Conservation (phyloP, 2,113 vertebrate genomes). For the Bombycilla garrulus region DNA sequence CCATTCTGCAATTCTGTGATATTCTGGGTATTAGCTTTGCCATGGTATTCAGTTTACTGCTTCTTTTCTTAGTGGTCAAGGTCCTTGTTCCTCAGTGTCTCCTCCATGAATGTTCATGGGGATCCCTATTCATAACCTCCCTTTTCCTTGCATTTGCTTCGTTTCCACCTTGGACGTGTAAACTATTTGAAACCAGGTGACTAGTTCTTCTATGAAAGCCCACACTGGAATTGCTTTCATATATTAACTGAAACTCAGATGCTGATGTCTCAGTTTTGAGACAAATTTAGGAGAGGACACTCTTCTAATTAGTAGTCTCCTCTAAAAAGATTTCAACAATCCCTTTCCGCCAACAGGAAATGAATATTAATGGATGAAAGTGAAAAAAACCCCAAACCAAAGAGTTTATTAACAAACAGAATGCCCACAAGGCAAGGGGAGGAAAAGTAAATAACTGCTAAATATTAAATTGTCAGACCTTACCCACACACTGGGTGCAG, state of each 20-base stretch:
- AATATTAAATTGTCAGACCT: neutral
- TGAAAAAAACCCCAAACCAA: neutral
- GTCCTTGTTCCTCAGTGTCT: neutral
- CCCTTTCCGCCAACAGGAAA: neutral
- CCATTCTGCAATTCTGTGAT: neutral
- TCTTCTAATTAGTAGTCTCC: neutral
- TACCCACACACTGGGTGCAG: neutral
- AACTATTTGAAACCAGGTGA: neutral
- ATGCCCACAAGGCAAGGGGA: neutral
- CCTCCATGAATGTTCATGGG: neutral
- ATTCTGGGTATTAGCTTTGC: neutral
- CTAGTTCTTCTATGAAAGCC: neutral
- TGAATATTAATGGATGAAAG: neutral
- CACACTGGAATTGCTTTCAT: neutral
- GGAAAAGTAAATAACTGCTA: neutral
- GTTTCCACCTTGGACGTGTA: neutral
- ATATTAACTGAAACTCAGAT: neutral
- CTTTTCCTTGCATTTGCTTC: neutral
- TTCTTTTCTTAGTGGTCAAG: neutral
- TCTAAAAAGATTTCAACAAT: neutral
- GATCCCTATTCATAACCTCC: neutral
- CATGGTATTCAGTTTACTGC: neutral
- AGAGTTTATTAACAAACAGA: neutral
- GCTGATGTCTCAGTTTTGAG: neutral
- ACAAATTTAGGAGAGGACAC: neutral